Base-by-base conservation (phyloP, 2,888 invertebrate species). In the Orgyia antiqua region DNA sequence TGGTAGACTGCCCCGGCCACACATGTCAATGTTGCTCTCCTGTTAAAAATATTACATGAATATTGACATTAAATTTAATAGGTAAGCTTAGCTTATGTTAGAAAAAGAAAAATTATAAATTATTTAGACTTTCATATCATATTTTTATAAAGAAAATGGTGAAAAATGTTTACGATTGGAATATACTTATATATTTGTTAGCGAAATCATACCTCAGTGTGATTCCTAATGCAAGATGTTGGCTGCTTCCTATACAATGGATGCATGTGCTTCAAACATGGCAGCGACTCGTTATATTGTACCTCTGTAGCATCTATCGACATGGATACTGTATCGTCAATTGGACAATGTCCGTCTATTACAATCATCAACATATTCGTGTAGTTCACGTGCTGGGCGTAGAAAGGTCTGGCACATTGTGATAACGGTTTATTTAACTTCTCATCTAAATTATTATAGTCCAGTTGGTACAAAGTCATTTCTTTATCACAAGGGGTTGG, bases 401-500 rank as follows among this genome's bases (percentile, higher is more conserved):
- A 90, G 71, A 92, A 94, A 11, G 92, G 91, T 58, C 91, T 59
- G 3, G 71, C 69, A 50, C 86, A 86, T 23, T 80, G 75, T 15
- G 67, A 66, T 20, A 77, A 37, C 1, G 75, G 82, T 28, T 74
- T 75, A 72, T 68, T 88, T 56, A 83, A 69, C 65, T 77, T 89
- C 62, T 68, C 88, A 56, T 79, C 87, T 64, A 75, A 73, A 36
- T 74, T 80, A 36, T 59, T 79, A 42, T 78, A 82, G 9, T 86
- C 78, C 12, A 89, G 59, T 57, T 89, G 82, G 62, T 89, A 90
- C 2, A 90, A 67, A 26, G 71, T 83, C 61, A 89, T 87, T 68
- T 94, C 91, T 66, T 94, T 89, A 68, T 96, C 96, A 68, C 96
- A 97, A 3, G 95, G 93, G 33, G 94, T 92, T 0, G 94, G 94